Evolutionary conservation across 2,888 invertebrate species (phyloP).

Genomic region (Mesochorus sp.): DNA sequence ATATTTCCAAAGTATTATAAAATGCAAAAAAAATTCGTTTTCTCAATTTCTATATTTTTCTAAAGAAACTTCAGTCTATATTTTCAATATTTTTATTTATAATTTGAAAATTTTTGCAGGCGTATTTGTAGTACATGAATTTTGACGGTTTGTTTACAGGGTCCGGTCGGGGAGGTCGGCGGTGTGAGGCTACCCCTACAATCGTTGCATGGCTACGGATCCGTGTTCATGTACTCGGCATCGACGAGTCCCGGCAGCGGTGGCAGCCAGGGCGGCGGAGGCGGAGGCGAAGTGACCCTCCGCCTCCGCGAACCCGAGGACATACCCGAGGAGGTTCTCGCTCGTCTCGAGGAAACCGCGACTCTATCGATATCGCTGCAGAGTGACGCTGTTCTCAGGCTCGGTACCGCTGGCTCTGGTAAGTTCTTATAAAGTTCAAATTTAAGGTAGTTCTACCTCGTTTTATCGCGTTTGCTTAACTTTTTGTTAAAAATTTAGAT

Average conservation of each 20-base stretch:
- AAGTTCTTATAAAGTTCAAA: constrained; percentile 61
- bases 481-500: too few species aligned
- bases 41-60: too few species aligned
- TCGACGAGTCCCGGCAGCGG: constrained; percentile 81
- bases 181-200: constrained; percentile 81
- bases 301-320: constrained; percentile 81
- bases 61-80: too few species aligned
- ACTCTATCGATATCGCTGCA: constrained; percentile 80
- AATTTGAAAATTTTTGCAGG: too few species aligned
- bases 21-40: too few species aligned
- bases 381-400: constrained; percentile 80
- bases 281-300: constrained; percentile 80
- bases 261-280: constrained; percentile 72
- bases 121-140: neutral
- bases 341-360: constrained; percentile 81
- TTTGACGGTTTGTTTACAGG: constrained; percentile 60
- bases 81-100: too few species aligned
- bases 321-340: constrained; percentile 81
- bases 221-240: constrained; percentile 82
- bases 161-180: constrained; percentile 81
- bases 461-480: too few species aligned
- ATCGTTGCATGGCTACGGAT: constrained; percentile 81
- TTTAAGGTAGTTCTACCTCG: too few species aligned
- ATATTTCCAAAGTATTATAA: too few species aligned
- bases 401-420: constrained; percentile 80